Percentiles rank a stretch among this genome's conserved stretches.
These are phyloP conservation scores for Xenops minutus DNA, from an alignment of 2,797 vertebrate species.

Conservation along the genomic window DNA sequence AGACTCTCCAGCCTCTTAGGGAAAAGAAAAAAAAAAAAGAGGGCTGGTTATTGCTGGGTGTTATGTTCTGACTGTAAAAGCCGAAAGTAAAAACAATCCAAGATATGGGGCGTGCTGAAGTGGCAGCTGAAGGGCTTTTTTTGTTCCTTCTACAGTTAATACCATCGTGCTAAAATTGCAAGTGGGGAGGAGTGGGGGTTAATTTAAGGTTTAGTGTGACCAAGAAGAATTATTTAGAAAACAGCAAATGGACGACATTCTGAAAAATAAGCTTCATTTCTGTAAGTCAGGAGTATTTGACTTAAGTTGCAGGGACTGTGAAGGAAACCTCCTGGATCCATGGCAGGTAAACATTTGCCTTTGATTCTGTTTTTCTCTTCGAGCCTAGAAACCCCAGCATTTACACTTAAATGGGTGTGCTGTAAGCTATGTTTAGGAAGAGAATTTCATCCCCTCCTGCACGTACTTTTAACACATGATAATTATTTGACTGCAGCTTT, in stretches of 20 bases:
- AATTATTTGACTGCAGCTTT: constrained; percentile 38
- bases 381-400: background rate
- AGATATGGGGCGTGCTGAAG: background rate
- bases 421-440: constrained; percentile 35
- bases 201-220: background rate
- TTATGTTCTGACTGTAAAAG: background rate
- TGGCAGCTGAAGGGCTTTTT: background rate
- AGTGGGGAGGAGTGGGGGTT: background rate
- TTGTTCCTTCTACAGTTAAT: background rate
- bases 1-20: background rate
- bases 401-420: constrained; percentile 9
- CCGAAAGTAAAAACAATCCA: background rate
- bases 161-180: background rate
- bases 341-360: constrained; percentile 8
- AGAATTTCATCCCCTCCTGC: constrained; percentile 19
- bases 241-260: background rate
- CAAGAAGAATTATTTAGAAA: background rate
- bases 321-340: background rate
- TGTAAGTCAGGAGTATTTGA: background rate
- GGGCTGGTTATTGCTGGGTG: background rate
- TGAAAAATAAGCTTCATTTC: background rate
- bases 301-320: background rate
- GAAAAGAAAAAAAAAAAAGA: background rate
- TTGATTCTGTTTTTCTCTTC: constrained; percentile 1
- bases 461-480: background rate